phyloP scores from a whole-genome alignment of 2,888 invertebrate genomes.

The Drosophila subsilvestris region DNA sequence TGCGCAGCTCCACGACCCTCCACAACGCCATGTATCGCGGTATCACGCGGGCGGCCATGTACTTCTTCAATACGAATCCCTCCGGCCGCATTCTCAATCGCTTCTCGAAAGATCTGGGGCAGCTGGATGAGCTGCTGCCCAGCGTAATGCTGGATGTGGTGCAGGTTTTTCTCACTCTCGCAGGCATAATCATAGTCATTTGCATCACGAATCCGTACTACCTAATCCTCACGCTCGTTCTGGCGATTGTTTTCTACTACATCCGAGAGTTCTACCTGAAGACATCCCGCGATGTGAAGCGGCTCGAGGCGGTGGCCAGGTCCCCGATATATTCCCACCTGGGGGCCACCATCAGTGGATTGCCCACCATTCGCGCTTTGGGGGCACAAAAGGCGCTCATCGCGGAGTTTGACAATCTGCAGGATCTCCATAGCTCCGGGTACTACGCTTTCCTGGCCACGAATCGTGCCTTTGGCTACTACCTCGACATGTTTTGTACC shows the following conservation, averaged over 20 bases:
- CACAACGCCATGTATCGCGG: slow-evolving; percentile 94
- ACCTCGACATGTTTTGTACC: slow-evolving; percentile 94
- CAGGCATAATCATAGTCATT: slow-evolving; percentile 91
- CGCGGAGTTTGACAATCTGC: slow-evolving; percentile 91
- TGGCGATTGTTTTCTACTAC: slow-evolving; percentile 89
- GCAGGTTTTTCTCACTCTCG: slow-evolving; percentile 90
- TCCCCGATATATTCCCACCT: slow-evolving; percentile 97
- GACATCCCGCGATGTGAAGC: slow-evolving; percentile 91
- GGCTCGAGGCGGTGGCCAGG: slow-evolving; percentile 91
- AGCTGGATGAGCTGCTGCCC: slow-evolving; percentile 84
- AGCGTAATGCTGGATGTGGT: slow-evolving; percentile 82
- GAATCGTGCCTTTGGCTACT: slow-evolving; percentile 96
- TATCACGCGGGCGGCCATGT: slow-evolving; percentile 91
- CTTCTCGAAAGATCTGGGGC: slow-evolving; percentile 93
- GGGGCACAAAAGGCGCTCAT: slow-evolving; percentile 91
- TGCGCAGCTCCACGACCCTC: slow-evolving; percentile 90
- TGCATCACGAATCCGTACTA: slow-evolving; percentile 90
- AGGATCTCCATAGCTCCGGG: slow-evolving; percentile 94
- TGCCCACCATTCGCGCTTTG: slow-evolving; percentile 95
- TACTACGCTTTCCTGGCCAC: slow-evolving; percentile 95
- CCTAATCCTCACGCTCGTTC: slow-evolving; percentile 88
- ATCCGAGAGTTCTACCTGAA: slow-evolving; percentile 90
- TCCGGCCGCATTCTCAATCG: slow-evolving; percentile 92
- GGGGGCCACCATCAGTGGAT: slow-evolving; percentile 94
- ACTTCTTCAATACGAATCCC: slow-evolving; percentile 94